These are phyloP conservation scores for Sycobia sp. DNA, from an alignment of 1,140 invertebrate genomes.

Conservation along the genomic window DNA sequence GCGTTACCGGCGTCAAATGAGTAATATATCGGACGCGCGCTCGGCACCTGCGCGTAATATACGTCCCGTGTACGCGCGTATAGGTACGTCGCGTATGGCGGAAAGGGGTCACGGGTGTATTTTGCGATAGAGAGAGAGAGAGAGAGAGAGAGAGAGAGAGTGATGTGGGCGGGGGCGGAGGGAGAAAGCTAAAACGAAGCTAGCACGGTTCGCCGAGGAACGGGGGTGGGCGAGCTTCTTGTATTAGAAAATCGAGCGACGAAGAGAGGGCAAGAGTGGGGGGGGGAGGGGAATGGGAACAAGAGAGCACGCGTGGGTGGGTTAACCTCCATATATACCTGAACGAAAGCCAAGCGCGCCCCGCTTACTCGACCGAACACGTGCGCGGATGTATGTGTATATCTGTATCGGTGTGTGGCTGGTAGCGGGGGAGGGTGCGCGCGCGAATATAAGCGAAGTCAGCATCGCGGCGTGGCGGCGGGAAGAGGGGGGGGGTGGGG, in stretches of 20 bases:
- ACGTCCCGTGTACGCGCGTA: too few species aligned
- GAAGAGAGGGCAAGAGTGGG: too few species aligned
- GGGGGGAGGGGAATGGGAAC: too few species aligned
- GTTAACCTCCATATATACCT: neutral
- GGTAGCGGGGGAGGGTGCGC: neutral
- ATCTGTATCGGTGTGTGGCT: neutral
- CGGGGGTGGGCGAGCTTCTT: neutral
- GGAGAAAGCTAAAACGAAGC: too few species aligned
- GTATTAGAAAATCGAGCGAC: conserved; percentile 20
- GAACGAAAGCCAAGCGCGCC: too few species aligned
- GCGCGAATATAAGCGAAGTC: conserved; percentile 18
- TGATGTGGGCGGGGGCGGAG: too few species aligned
- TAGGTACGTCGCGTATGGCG: neutral
- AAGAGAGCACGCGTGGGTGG: neutral
- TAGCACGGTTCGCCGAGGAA: too few species aligned
- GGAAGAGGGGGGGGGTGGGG: neutral
- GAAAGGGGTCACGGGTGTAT: neutral
- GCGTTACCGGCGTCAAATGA: too few species aligned
- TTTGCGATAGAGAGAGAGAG: too few species aligned
- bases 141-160: too few species aligned
- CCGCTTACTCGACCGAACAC: neutral
- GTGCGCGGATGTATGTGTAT: conserved; percentile 3
- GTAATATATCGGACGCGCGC: too few species aligned
- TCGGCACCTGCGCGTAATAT: too few species aligned
- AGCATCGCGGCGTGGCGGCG: neutral